phyloP scores from a whole-genome alignment of 2,888 invertebrate genomes.

The Ochropacha duplaris region DNA sequence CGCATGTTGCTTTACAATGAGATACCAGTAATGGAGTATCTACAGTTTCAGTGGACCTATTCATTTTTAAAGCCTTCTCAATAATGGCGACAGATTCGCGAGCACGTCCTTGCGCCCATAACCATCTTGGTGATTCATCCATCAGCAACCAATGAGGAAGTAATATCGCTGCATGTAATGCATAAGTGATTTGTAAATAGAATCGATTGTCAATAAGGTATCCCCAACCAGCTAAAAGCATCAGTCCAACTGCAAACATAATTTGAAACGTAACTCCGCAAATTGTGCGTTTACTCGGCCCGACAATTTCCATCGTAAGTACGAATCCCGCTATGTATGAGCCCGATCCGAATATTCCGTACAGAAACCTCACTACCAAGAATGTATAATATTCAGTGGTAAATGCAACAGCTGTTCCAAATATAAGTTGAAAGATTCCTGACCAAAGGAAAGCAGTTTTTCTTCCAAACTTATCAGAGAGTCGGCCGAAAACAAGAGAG shows the following conservation, averaged over 20 bases:
- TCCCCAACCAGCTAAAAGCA: slow-evolving; percentile 93
- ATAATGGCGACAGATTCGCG: slow-evolving; percentile 89
- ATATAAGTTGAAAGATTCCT: slow-evolving; percentile 86
- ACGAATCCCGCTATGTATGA: slow-evolving; percentile 87
- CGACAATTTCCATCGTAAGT: slow-evolving; percentile 92
- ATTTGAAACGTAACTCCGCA: slow-evolving; percentile 92
- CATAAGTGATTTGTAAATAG: slow-evolving; percentile 90
- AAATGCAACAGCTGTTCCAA: slow-evolving; percentile 89
- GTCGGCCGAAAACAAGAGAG: slow-evolving; percentile 88
- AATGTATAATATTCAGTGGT: slow-evolving; percentile 88
- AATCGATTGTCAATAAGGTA: slow-evolving; percentile 88
- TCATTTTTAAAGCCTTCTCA: slow-evolving; percentile 87
- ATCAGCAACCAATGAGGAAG: slow-evolving; percentile 92
- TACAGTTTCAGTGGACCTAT: slow-evolving; percentile 84
- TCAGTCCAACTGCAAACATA: slow-evolving; percentile 90
- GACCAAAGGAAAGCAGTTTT: slow-evolving; percentile 91
- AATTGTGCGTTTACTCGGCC: slow-evolving; percentile 89
- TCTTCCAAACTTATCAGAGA: slow-evolving; percentile 91
- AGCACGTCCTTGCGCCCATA: slow-evolving; percentile 91
- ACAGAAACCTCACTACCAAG: slow-evolving; percentile 85
- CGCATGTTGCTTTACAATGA: slow-evolving; percentile 81
- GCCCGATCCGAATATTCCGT: slow-evolving; percentile 93
- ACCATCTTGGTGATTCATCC: slow-evolving; percentile 95
- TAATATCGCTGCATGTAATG: slow-evolving; percentile 87
- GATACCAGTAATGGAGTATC: slow-evolving; percentile 86